A percentile compares a stretch with the other conserved stretches of the same genome.
phyloP scores from a whole-genome alignment of 2,888 invertebrate genomes.

The Smittia sp. region DNA sequence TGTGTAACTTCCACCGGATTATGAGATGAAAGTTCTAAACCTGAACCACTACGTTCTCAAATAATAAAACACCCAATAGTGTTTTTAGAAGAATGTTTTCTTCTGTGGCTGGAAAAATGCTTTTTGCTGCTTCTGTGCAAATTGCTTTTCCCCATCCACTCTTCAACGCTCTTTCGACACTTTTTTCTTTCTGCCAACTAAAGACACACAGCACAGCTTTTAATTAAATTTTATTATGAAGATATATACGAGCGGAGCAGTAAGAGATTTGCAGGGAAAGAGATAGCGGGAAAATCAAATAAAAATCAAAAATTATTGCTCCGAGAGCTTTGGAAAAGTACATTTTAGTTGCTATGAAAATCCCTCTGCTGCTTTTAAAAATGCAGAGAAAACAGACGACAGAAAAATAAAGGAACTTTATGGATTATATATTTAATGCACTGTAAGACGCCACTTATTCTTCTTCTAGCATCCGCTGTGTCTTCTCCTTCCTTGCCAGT shows the following conservation, averaged over 20 bases:
- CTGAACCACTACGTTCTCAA: neutral
- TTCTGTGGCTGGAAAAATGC: neutral
- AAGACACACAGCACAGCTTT: conserved; percentile 35
- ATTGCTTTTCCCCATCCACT: conserved; percentile 30
- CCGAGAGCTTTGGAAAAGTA: conserved; percentile 1
- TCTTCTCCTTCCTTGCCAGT: neutral
- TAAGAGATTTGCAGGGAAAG: conserved; percentile 15
- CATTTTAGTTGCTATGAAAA: neutral
- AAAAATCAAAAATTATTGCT: conserved; percentile 39
- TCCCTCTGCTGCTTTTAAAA: neutral
- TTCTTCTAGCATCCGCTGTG: neutral
- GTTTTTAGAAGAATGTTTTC: conserved; percentile 16
- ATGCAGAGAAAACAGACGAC: neutral
- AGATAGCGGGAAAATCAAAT: conserved; percentile 30
- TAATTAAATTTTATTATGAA: conserved; percentile 41
- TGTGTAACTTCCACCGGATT: conserved; percentile 29
- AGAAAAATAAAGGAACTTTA: conserved; percentile 8
- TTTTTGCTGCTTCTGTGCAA: conserved; percentile 31
- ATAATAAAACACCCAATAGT: conserved; percentile 9
- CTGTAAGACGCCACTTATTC: conserved; percentile 37
- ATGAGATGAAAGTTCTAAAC: conserved; percentile 15
- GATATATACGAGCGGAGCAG: conserved; percentile 11
- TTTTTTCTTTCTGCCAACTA: neutral
- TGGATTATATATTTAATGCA: conserved; percentile 38
- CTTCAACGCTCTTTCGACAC: neutral